Conservation (phyloP, 2,888 invertebrate species). For the Caradrina kadenii region DNA sequence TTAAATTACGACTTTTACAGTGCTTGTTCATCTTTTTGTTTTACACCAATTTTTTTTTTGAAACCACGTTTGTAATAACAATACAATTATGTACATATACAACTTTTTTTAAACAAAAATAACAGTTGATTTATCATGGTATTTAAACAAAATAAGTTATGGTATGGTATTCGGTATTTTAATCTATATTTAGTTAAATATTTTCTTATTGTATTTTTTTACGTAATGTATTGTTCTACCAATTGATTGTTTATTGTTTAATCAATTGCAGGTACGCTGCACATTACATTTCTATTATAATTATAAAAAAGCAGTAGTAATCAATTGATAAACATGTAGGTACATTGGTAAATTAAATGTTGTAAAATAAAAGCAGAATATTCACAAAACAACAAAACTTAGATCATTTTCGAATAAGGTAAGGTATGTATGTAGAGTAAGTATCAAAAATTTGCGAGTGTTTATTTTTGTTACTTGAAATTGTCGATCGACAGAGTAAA, state of each 20-base stretch:
- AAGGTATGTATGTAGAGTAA: background rate
- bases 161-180: background rate
- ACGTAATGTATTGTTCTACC: too few species aligned
- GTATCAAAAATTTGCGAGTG: background rate
- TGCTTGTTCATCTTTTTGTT: background rate
- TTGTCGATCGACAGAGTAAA: too few species aligned
- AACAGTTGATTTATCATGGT: slow-evolving; percentile 7
- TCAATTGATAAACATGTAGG: too few species aligned
- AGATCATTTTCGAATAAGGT: background rate
- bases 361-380: background rate
- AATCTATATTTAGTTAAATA: background rate
- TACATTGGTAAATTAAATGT: too few species aligned
- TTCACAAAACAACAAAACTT: background rate
- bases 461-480: too few species aligned
- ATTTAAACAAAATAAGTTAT: background rate
- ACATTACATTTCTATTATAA: background rate
- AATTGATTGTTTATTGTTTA: background rate
- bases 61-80: background rate
- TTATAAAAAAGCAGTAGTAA: background rate
- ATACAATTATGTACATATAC: background rate
- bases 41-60: background rate
- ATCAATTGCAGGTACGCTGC: background rate
- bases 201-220: slow-evolving; percentile 9
- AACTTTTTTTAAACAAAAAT: background rate
- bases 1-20: background rate